A percentile compares a stretch with the other conserved stretches of the same genome.
phyloP scores from a whole-genome alignment of 2,888 invertebrate species.

The Lithophane semibrunnea region DNA sequence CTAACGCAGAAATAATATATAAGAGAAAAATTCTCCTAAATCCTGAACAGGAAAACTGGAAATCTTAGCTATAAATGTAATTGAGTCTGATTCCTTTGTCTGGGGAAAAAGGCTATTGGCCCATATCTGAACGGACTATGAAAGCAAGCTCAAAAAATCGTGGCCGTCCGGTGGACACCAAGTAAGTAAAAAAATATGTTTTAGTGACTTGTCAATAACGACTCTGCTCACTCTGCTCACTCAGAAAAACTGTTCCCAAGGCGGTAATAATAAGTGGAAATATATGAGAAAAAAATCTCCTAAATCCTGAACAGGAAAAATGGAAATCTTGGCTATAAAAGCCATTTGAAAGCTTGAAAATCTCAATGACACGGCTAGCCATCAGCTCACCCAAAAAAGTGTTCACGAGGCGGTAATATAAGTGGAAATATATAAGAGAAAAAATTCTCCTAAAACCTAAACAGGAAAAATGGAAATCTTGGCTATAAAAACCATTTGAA shows the following conservation, averaged over 20 bases:
- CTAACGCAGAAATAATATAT: too few species aligned
- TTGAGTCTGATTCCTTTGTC: neutral
- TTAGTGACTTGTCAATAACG: too few species aligned
- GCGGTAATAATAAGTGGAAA: neutral
- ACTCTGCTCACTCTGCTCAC: too few species aligned
- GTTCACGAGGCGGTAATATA: too few species aligned
- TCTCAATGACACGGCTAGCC: too few species aligned
- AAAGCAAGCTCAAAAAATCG: neutral
- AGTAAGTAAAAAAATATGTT: neutral
- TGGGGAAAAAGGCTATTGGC: neutral
- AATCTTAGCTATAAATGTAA: neutral
- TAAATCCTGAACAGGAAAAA: neutral
- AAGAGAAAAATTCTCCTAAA: neutral
- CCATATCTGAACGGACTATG: neutral
- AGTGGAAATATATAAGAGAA: neutral
- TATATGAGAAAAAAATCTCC: neutral
- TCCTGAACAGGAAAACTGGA: neutral
- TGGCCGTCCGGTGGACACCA: neutral
- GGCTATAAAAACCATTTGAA: neutral
- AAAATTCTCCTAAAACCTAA: neutral
- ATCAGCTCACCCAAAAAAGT: too few species aligned
- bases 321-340: neutral
- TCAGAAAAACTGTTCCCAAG: too few species aligned
- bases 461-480: neutral
- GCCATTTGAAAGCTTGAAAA: neutral